These are phyloP conservation scores for Proales similis DNA, from an alignment of 1,140 invertebrate species.

Conservation along the genomic window DNA sequence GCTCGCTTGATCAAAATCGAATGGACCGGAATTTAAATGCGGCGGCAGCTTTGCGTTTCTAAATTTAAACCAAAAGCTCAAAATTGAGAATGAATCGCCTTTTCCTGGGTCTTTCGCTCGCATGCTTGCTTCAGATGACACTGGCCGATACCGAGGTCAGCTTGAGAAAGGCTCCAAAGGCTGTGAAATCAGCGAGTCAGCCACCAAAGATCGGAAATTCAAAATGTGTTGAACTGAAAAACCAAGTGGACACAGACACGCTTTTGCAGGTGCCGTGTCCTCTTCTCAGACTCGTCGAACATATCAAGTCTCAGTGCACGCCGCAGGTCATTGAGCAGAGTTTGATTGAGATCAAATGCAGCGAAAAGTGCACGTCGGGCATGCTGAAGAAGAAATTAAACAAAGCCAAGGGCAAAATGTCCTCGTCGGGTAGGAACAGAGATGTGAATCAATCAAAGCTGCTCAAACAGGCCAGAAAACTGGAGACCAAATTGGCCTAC, in stretches of 20 bases:
- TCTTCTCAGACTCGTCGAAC: constrained; percentile 25
- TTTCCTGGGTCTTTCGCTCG: too few species aligned
- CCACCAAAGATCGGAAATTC: too few species aligned
- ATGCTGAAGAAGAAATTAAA: constrained; percentile 24
- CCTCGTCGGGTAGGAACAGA: neutral
- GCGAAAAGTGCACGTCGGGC: constrained; percentile 34
- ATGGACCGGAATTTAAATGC: too few species aligned
- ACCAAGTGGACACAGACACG: neutral
- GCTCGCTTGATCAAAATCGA: too few species aligned
- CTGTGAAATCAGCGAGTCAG: too few species aligned
- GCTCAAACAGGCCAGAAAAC: constrained; percentile 7
- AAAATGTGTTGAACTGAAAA: constrained; percentile 32
- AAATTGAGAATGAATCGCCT: too few species aligned
- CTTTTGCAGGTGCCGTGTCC: constrained; percentile 27
- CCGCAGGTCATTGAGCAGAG: neutral
- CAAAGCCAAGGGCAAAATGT: constrained; percentile 4
- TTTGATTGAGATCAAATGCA: constrained; percentile 24
- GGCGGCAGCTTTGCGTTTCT: too few species aligned
- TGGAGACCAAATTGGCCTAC: neutral
- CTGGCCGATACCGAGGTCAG: too few species aligned
- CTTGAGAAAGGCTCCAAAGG: too few species aligned
- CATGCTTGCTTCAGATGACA: too few species aligned
- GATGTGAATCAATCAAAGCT: constrained; percentile 23
- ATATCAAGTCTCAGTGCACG: constrained; percentile 26
- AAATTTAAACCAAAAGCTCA: too few species aligned